A percentile compares a stretch with the other conserved stretches of the same genome.
Evolutionary conservation across 2,113 vertebrate genomes (phyloP).

Genomic region (Gymnorhina tibicen): DNA sequence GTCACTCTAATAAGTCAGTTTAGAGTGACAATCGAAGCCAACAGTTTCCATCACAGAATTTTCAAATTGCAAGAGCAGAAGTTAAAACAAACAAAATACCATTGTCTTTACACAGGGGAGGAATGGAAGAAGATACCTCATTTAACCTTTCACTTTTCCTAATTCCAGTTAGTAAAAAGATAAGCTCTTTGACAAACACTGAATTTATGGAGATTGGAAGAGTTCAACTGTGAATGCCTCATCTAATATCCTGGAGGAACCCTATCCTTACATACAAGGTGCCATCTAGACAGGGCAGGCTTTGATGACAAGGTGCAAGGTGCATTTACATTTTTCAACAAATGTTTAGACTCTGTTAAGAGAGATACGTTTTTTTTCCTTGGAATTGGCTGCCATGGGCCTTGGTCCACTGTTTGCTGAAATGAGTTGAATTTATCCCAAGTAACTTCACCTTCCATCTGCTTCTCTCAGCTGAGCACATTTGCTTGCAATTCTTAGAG

Average conservation of each 20-base stretch:
- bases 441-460: not conserved
- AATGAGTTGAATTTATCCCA: not conserved
- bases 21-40: not conserved
- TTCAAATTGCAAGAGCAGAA: not conserved
- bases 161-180: not conserved
- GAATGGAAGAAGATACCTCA: not conserved
- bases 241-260: not conserved
- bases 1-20: slow-evolving; percentile 17
- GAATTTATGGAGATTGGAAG: not conserved
- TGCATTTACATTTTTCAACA: not conserved
- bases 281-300: not conserved
- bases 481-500: not conserved
- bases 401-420: not conserved
- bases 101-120: not conserved
- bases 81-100: not conserved
- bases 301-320: not conserved
- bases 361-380: not conserved
- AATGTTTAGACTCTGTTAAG: not conserved
- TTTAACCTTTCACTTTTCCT: not conserved
- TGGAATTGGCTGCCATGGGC: not conserved
- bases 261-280: not conserved
- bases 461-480: not conserved
- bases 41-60: slow-evolving; percentile 7
- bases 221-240: not conserved
- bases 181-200: not conserved